Percentiles rank a stretch among this genome's conserved stretches.
These are phyloP conservation scores for Apotomis turbidana DNA, from an alignment of 2,888 invertebrate species.

Conservation along the genomic window DNA sequence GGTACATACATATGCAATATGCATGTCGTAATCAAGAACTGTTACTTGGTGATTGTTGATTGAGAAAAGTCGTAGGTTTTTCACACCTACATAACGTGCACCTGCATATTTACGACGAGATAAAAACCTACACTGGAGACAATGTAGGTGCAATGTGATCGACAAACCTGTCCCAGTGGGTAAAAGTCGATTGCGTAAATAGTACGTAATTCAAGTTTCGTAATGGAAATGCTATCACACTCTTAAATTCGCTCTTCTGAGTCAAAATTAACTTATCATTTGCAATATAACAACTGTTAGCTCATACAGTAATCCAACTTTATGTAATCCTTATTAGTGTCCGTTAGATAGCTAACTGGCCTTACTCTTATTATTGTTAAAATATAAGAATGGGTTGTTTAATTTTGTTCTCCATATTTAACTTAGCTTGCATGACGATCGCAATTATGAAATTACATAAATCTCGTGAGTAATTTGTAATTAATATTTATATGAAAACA, in stretches of 20 bases:
- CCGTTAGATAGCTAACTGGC: not conserved
- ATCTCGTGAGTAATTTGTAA: not conserved
- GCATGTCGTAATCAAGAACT: constrained; percentile 21
- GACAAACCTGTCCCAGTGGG: constrained; percentile 25
- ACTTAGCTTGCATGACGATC: not conserved
- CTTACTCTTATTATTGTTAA: no score
- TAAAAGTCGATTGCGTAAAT: constrained; percentile 32
- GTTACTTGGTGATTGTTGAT: constrained; percentile 8
- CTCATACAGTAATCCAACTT: not conserved
- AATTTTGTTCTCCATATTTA: no score
- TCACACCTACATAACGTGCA: constrained; percentile 10
- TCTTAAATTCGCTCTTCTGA: not conserved
- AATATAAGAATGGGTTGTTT: no score
- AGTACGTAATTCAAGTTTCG: constrained; percentile 29
- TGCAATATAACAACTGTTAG: not conserved
- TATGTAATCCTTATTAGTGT: not conserved
- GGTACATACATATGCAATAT: not conserved
- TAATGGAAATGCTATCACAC: constrained; percentile 17
- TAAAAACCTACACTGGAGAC: constrained; percentile 27
- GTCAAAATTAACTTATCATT: not conserved
- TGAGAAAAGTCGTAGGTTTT: constrained; percentile 26
- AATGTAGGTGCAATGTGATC: constrained; percentile 28
- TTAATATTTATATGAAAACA: not conserved
- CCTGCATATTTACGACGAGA: constrained; percentile 5
- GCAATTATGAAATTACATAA: not conserved